These are phyloP conservation scores for Pristionchus maxplancki DNA, from an alignment of 2,888 invertebrate species.

Conservation along the genomic window DNA sequence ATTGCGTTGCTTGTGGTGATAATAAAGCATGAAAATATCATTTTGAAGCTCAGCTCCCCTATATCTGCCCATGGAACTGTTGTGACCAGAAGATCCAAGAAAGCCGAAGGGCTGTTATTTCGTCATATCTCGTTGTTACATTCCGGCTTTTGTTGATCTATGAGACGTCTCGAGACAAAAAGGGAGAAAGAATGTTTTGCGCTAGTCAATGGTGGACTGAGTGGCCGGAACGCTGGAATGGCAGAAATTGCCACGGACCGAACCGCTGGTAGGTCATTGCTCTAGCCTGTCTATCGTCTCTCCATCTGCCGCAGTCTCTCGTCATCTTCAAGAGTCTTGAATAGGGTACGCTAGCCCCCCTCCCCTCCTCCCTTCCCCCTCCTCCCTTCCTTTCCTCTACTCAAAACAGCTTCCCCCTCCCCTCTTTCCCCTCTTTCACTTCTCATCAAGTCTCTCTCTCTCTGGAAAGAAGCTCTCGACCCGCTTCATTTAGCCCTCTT, in stretches of 20 bases:
- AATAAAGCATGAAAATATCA: background rate
- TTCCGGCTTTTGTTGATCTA: background rate
- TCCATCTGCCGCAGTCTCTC: background rate
- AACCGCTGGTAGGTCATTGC: background rate
- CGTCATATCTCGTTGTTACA: background rate
- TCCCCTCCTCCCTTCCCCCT: background rate
- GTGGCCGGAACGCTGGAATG: background rate
- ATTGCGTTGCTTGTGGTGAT: conserved; percentile 24
- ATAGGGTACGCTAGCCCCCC: background rate
- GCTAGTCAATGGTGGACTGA: background rate
- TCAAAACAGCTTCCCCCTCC: background rate
- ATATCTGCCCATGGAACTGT: no score
- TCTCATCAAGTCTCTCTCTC: conserved; percentile 34
- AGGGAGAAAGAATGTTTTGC: background rate
- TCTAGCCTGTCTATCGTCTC: background rate
- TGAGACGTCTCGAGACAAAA: background rate
- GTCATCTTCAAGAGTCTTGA: background rate
- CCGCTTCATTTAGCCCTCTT: conserved; percentile 33
- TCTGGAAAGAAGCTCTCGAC: background rate
- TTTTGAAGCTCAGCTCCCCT: no score
- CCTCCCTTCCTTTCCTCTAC: conserved; percentile 39
- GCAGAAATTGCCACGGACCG: background rate
- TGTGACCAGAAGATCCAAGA: no score
- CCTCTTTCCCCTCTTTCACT: conserved; percentile 21
- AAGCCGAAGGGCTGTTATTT: no score